phyloP scores from a whole-genome alignment of 1,140 invertebrate species.

The Tenebrio molitor region DNA sequence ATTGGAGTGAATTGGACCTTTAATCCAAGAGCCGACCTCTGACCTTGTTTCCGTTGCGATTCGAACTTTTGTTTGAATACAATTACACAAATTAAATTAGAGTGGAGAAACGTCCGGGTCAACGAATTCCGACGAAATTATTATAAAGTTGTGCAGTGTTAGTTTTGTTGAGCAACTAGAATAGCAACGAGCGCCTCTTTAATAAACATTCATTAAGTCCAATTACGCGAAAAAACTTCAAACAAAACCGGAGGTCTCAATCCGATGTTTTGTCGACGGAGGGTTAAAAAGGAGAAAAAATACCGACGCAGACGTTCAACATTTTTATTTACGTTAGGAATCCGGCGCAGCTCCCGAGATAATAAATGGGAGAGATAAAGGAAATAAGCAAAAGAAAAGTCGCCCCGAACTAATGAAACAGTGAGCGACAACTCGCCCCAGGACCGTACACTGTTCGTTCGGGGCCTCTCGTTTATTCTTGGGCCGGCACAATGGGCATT shows the following conservation, averaged over 20 bases:
- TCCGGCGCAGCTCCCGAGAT: slow-evolving; percentile 40
- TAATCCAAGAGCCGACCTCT: slow-evolving; percentile 37
- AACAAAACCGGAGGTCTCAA: slow-evolving; percentile 38
- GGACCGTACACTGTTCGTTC: slow-evolving; percentile 24
- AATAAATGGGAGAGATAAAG: slow-evolving; percentile 46
- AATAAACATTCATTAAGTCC: slow-evolving; percentile 44
- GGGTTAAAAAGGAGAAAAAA: slow-evolving; percentile 26
- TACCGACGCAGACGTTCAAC: slow-evolving; percentile 13
- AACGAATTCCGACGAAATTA: slow-evolving; percentile 14
- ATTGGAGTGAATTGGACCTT: slow-evolving; percentile 42
- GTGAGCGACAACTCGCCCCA: slow-evolving; percentile 44
- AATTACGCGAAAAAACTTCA: slow-evolving; percentile 33
- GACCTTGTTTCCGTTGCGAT: slow-evolving; percentile 43
- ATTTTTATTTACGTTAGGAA: slow-evolving; percentile 46
- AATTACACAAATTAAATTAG: slow-evolving; percentile 33
- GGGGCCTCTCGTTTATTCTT: background rate
- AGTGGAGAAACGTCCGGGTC: background rate
- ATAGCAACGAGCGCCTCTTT: slow-evolving; percentile 30
- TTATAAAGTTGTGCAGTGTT: slow-evolving; percentile 28
- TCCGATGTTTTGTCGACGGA: slow-evolving; percentile 30
- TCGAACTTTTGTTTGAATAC: slow-evolving; percentile 41
- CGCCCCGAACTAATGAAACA: slow-evolving; percentile 43
- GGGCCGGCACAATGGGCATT: slow-evolving; percentile 52
- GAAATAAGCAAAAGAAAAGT: slow-evolving; percentile 48
- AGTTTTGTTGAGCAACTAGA: slow-evolving; percentile 1